These are phyloP conservation scores for Epicauta chinensis DNA, from an alignment of 1,140 invertebrate species.

Conservation along the genomic window DNA sequence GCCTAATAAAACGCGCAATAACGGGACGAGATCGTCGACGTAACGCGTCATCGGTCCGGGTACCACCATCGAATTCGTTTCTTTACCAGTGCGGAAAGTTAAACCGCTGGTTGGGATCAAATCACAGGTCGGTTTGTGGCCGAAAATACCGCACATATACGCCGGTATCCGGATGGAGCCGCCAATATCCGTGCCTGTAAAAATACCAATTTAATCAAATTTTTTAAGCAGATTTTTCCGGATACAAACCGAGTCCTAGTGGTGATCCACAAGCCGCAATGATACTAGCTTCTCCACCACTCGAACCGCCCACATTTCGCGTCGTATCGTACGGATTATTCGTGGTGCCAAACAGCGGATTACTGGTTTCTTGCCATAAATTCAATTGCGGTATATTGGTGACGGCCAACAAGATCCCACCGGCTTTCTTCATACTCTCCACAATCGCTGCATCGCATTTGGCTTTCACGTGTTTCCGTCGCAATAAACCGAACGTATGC, in stretches of 20 bases:
- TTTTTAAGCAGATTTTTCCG: conserved; percentile 23
- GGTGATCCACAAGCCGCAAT: conserved; percentile 71
- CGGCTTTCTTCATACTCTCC: conserved; percentile 63
- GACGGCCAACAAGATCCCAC: conserved; percentile 81
- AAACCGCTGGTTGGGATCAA: conserved; percentile 44
- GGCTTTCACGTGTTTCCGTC: conserved; percentile 51
- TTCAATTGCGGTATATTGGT: conserved; percentile 90
- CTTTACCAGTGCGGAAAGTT: conserved; percentile 53
- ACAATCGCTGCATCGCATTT: conserved; percentile 73
- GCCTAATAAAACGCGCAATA: conserved; percentile 58
- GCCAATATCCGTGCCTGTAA: conserved; percentile 79
- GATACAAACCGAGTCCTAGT: conserved; percentile 66
- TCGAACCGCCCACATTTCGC: conserved; percentile 77
- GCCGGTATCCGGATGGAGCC: conserved; percentile 92
- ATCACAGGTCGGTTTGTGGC: conserved; percentile 71
- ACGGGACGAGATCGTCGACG: conserved; percentile 65
- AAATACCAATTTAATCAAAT: conserved; percentile 7
- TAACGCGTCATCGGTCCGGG: conserved; percentile 76
- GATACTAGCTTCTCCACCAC: conserved; percentile 71
- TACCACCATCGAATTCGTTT: conserved; percentile 54
- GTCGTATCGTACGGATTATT: conserved; percentile 87
- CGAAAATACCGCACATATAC: conserved; percentile 92
- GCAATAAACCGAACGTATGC: conserved; percentile 59
- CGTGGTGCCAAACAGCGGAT: conserved; percentile 87
- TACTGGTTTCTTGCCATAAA: conserved; percentile 81